Evolutionary conservation across 2,797 vertebrate genomes (phyloP), one percentile per base, ranked within the genome.

Genomic region (Hemibagrus guttatus): DNA sequence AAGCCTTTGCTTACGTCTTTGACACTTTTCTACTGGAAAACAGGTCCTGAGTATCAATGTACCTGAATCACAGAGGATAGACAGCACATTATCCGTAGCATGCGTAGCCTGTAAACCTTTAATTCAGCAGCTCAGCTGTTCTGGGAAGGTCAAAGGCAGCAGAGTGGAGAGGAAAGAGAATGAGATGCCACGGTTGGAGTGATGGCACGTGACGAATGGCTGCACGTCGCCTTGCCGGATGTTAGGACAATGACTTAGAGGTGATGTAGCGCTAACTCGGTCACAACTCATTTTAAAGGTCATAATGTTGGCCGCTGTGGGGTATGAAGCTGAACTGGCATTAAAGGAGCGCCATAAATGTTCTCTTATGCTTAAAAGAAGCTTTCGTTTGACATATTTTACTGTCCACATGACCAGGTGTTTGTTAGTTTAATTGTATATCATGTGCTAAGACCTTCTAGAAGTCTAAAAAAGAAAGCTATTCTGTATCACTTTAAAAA

Each of bases 51-150:
- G 31, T 39, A 63, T 81, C 58, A 42, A 23, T 26, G 56, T 59
- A 80, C 56, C 78, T 39, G 11, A 42, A 80, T 61, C 64, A 91
- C 88, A 54, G 90, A 90, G 89, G 83, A 46, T 87, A 92, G 85
- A 83, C 11, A 17, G 52, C 63, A 78, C 49, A 76, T 84, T 75
- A 81, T 46, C 56, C 78, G 66, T 79, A 87, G 91, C 69, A 74
- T 16, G 89, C 92, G 92, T 90, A 87, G 93, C 92, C 90, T 94
- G 92, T 90, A 93, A 93, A 93, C 93, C 93, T 94, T 93, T 93
- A 93, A 93, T 91, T 94, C 94, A 93, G 90, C 87, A 92, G 90
- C 93, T 89, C 90, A 91, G 94, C 93, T 95, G 94, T 95, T 93
- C 88, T 90, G 85, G 85, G 93, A 96, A 96, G 95, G 95, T 96